These are phyloP conservation scores for Myiotriccus ornatus DNA, from an alignment of 2,797 vertebrate genomes.

Conservation along the genomic window DNA sequence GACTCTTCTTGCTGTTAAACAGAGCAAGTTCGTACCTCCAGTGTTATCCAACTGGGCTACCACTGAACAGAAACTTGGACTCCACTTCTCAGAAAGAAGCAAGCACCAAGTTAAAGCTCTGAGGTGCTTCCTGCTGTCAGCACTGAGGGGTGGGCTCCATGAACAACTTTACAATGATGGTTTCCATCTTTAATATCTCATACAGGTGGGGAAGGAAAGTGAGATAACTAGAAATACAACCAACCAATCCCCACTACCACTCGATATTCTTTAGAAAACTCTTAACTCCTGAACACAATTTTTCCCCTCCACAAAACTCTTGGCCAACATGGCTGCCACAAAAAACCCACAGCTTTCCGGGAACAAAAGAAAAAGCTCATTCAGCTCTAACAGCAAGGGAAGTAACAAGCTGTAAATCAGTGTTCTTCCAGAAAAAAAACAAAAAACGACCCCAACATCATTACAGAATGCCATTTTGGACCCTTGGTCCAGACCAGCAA, in stretches of 20 bases:
- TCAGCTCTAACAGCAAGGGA: neutral
- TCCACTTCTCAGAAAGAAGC: neutral
- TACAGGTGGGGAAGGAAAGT: neutral
- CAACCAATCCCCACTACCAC: neutral
- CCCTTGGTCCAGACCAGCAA: neutral
- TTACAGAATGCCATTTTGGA: neutral
- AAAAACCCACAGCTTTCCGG: neutral
- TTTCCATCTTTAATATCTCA: neutral
- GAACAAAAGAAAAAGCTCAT: neutral
- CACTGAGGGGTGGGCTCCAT: neutral
- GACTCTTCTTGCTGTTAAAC: neutral
- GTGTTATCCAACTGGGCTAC: neutral
- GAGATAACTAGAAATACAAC: neutral
- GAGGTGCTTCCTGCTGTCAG: neutral
- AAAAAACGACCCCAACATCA: fast-evolving
- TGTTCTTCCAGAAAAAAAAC: neutral
- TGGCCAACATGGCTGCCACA: neutral
- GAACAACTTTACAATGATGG: neutral
- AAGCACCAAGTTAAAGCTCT: neutral
- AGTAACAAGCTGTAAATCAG: neutral
- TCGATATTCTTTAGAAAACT: neutral
- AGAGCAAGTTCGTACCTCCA: neutral
- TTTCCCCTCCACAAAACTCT: neutral
- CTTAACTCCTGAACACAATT: neutral
- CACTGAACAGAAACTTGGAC: neutral